Base-by-base conservation (phyloP, 1,140 invertebrate species). In the Uloborus diversus region DNA sequence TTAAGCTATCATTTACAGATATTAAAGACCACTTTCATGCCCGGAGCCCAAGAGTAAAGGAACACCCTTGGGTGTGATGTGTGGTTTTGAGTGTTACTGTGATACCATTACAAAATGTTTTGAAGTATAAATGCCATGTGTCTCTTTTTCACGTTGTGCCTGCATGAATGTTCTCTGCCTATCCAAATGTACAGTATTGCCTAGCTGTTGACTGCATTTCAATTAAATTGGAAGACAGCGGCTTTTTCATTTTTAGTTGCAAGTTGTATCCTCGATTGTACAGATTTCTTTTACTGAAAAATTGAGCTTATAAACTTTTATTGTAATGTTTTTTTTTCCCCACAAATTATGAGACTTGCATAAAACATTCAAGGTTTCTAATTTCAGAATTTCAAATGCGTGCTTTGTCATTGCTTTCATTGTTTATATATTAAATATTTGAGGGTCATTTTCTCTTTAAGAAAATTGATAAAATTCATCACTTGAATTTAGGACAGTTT, bases 11-110 rank as follows among this genome's bases (percentile, higher is more conserved):
- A 53, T 57, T 59, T 42, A 71, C n/a, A 59, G 37, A 75, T 73
- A 61, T 73, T 75, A 75, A 53, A 27, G 25, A 51, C 33, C 59
- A 61, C 35, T 28, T 11, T 64, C 35, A 42, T 57, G 37, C 25
- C 30, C 35, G n/a, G 20, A 20, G n/a, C 57, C 56, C 37, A 33
- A 13, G 30, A 33, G 28, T 28, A 33, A 37, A 49, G 27, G 30
- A 32, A 33, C 28, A 28, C 35, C 42, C n/a, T 61, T 42, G 3
- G 35, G 28, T n/a, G 5, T 75, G 20, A 51, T 64, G 23, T 49
- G 57, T 61, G 57, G 35, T 53, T 64, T 23, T 61, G 25, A 61
- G 27, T 75, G 64, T 75, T 42, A 64, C 71, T 75, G 71, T 75
- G 71, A 75, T 75, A 75, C 62, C 57, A 64, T 62, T 56, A 51